Conservation (phyloP, 2,113 vertebrate species). For the Serilophus lunatus region DNA sequence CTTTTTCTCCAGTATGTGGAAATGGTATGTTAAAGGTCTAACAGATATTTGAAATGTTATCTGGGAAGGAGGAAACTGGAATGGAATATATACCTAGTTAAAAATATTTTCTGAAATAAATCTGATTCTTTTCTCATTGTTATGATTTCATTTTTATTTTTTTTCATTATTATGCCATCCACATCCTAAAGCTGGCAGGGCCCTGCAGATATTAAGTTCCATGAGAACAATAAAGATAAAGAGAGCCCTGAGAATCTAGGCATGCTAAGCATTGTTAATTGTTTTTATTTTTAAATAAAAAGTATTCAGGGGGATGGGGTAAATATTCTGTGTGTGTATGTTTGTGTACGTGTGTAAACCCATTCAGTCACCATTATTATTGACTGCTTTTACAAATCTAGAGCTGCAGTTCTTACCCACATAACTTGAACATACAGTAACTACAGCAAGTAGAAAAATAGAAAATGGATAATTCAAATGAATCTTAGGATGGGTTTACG, state of each 20-base stretch:
- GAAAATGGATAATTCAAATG: not conserved
- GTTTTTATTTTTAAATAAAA: not conserved
- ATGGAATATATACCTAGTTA: not conserved
- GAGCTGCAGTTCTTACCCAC: not conserved
- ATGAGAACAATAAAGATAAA: not conserved
- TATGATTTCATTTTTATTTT: not conserved
- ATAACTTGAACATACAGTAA: not conserved
- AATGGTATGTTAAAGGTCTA: not conserved
- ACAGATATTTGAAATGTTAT: not conserved
- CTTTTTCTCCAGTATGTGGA: not conserved
- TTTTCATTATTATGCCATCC: not conserved
- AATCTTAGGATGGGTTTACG: not conserved
- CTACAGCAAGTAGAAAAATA: not conserved
- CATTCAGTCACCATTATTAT: not conserved
- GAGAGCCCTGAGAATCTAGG: not conserved
- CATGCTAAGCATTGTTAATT: not conserved
- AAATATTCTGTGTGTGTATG: accelerated
- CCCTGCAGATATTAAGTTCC: not conserved
- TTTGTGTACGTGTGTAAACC: not conserved
- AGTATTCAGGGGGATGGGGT: accelerated
- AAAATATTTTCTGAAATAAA: not conserved
- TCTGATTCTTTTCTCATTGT: not conserved
- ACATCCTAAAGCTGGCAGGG: not conserved
- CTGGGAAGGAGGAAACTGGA: not conserved
- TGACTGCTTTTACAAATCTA: not conserved